These are phyloP conservation scores for Yponomeuta evonymella DNA, from an alignment of 2,888 invertebrate species.

Conservation along the genomic window DNA sequence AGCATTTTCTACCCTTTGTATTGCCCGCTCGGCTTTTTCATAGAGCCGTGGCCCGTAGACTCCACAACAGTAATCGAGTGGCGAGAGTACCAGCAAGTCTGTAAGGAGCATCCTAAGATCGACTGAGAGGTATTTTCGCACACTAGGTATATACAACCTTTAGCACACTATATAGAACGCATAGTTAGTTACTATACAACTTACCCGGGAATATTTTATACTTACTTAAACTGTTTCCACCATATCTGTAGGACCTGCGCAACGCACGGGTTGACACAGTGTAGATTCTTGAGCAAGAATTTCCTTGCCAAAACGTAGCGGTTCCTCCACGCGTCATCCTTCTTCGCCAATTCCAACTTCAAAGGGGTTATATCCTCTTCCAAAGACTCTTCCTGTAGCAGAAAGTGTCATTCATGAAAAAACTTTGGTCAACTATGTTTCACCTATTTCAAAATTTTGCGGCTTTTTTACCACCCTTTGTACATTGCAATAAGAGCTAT, in stretches of 20 bases:
- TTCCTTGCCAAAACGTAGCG: constrained; percentile 54
- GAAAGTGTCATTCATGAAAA: neutral
- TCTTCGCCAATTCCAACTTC: constrained; percentile 75
- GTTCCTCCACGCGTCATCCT: constrained; percentile 82
- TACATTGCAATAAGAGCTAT: neutral
- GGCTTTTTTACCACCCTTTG: too few species aligned
- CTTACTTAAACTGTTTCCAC: constrained; percentile 85
- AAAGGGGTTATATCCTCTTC: constrained; percentile 71
- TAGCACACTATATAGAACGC: too few species aligned
- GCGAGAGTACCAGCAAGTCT: too few species aligned
- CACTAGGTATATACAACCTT: too few species aligned
- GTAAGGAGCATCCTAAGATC: too few species aligned
- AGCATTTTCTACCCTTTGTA: too few species aligned
- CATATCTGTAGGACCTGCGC: constrained; percentile 87
- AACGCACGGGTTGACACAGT: constrained; percentile 88
- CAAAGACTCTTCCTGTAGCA: constrained; percentile 58
- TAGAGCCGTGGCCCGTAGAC: too few species aligned
- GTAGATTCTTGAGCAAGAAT: constrained; percentile 74
- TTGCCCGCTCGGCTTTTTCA: too few species aligned
- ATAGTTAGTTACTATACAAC: constrained; percentile 86
- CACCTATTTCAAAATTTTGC: too few species aligned
- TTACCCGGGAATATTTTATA: constrained; percentile 48
- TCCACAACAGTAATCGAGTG: too few species aligned
- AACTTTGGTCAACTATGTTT: too few species aligned
- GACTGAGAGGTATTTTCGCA: too few species aligned